phyloP scores from a whole-genome alignment of 2,888 invertebrate genomes.

The Trisateles emortualis region DNA sequence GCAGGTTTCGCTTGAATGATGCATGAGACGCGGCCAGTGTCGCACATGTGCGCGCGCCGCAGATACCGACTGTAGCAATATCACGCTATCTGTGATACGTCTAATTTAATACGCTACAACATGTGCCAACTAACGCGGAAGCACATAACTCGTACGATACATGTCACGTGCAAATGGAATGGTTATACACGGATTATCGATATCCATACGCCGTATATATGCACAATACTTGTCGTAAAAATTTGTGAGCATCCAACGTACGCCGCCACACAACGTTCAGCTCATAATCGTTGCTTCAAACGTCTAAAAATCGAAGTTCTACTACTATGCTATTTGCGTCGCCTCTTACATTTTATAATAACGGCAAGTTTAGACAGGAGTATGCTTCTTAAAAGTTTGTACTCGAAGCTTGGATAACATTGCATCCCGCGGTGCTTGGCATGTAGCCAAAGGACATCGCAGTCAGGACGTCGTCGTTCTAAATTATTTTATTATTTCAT shows the following conservation, averaged over 20 bases:
- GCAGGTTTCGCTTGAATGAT: conserved; percentile 70
- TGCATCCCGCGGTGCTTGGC: conserved; percentile 67
- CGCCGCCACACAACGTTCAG: conserved; percentile 41
- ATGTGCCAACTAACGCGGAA: conserved; percentile 54
- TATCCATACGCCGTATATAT: conserved; percentile 39
- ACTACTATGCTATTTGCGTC: conserved; percentile 52
- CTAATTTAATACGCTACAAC: conserved; percentile 63
- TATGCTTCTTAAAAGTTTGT: conserved; percentile 68
- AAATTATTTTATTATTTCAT: conserved; percentile 76
- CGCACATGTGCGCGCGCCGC: conserved; percentile 46
- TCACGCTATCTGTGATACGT: conserved; percentile 50
- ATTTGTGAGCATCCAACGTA: conserved; percentile 58
- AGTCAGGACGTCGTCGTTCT: conserved; percentile 61
- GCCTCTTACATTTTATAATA: conserved; percentile 68
- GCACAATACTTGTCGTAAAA: conserved; percentile 57
- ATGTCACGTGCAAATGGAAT: conserved; percentile 44
- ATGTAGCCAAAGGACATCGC: conserved; percentile 58
- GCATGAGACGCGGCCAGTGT: conserved; percentile 58
- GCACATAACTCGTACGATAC: conserved; percentile 33
- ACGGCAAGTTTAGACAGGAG: conserved; percentile 64
- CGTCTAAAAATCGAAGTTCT: conserved; percentile 60
- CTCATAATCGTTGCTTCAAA: conserved; percentile 63
- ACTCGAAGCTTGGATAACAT: conserved; percentile 60
- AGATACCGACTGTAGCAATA: conserved; percentile 54
- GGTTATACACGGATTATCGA: conserved; percentile 39